These are phyloP conservation scores for Lithobates sylvaticus DNA, from an alignment of 2,797 vertebrate species.

Conservation along the genomic window DNA sequence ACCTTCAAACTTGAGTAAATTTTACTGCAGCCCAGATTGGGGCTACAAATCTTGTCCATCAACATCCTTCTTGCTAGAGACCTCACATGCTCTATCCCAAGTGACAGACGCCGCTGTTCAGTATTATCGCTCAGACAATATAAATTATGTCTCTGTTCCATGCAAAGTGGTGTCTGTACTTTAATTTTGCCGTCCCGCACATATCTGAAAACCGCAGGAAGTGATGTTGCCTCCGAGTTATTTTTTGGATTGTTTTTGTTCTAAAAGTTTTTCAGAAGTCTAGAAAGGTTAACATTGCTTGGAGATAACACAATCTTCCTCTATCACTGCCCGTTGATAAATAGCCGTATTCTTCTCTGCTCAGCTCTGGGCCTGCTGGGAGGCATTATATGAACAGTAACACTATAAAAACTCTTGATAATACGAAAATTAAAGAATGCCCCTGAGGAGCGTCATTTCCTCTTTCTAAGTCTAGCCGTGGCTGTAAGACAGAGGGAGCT, in stretches of 20 bases:
- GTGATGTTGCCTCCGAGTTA: conserved; percentile 33
- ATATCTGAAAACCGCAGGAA: conserved; percentile 28
- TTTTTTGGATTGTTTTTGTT: conserved; percentile 27
- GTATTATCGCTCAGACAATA: neutral
- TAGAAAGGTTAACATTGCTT: conserved; percentile 24
- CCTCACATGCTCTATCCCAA: neutral
- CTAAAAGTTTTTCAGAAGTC: conserved; percentile 30
- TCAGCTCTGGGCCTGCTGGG: neutral
- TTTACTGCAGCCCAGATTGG: too few species aligned
- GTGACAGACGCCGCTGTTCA: conserved; percentile 7
- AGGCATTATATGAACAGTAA: conserved; percentile 24
- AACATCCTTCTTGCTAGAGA: neutral
- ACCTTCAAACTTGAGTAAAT: too few species aligned
- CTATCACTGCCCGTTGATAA: conserved; percentile 5
- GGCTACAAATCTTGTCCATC: too few species aligned
- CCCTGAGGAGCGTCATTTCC: neutral
- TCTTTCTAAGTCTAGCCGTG: neutral
- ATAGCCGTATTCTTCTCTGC: conserved; percentile 16
- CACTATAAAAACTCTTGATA: conserved; percentile 28
- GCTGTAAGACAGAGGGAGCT: neutral
- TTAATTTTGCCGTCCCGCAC: neutral
- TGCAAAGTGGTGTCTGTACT: conserved; percentile 7
- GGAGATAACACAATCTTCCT: conserved; percentile 39
- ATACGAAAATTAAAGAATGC: conserved; percentile 38
- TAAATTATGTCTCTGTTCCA: neutral